Conservation (phyloP, 1,140 invertebrate genomes). For the Halesus radiatus region DNA sequence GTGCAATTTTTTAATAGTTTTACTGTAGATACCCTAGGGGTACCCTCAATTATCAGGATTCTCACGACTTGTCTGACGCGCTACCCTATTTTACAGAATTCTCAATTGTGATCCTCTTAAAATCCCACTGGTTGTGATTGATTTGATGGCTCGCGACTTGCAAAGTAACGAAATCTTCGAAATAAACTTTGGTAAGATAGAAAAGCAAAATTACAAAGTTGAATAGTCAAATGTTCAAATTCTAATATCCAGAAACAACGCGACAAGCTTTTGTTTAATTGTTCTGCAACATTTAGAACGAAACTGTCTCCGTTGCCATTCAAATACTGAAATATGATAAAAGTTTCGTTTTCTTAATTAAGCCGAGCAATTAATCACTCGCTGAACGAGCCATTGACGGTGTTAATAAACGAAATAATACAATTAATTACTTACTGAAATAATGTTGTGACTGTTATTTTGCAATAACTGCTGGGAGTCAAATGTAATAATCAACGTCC, state of each 20-base stretch:
- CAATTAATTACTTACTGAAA: no score
- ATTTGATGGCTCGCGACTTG: not conserved
- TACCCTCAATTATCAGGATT: no score
- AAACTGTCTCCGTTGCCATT: constrained; percentile 15
- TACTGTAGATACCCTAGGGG: no score
- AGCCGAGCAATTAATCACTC: not conserved
- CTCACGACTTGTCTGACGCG: no score
- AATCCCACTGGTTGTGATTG: not conserved
- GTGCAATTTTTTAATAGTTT: no score
- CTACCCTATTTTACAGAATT: no score
- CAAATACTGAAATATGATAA: constrained; percentile 13
- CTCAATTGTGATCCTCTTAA: no score
- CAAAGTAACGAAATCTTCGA: not conserved
- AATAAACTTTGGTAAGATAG: not conserved
- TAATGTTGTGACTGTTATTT: no score
- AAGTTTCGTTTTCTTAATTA: constrained; percentile 11
- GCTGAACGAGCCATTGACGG: no score
- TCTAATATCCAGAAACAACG: not conserved
- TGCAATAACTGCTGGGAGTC: no score
- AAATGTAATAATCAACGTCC: no score
- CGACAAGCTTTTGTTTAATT: constrained; percentile 5
- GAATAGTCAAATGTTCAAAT: not conserved
- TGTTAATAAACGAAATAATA: no score
- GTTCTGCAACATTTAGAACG: constrained; percentile 3
- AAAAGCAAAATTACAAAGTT: not conserved